These are phyloP conservation scores for Xyrichtys novacula DNA, from an alignment of 2,797 vertebrate species.

Conservation along the genomic window DNA sequence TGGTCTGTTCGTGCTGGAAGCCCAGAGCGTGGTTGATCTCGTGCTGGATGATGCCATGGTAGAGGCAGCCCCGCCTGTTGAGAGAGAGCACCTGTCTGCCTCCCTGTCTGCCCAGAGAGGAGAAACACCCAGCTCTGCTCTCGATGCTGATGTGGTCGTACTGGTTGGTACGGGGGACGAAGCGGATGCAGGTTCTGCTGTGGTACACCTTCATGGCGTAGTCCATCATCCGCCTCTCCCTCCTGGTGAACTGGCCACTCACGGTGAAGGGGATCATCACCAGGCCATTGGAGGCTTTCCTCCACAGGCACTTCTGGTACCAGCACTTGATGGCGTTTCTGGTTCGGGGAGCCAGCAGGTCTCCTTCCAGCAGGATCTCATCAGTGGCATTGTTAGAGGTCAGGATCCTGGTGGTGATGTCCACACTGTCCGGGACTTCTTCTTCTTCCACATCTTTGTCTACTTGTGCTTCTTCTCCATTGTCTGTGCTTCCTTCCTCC, in stretches of 20 bases:
- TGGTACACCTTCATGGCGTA: slow-evolving; percentile 35
- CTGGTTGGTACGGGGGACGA: slow-evolving; percentile 40
- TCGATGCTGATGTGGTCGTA: slow-evolving; percentile 54
- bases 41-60: slow-evolving; percentile 77
- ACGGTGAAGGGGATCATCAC: slow-evolving; percentile 49
- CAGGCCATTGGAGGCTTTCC: slow-evolving; percentile 33
- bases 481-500: slow-evolving; percentile 16
- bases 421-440: slow-evolving; percentile 1
- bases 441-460: too few species aligned
- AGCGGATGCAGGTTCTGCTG: slow-evolving; percentile 54
- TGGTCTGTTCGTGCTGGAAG: slow-evolving; percentile 82
- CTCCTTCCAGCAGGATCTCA: slow-evolving; percentile 56
- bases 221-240: slow-evolving; percentile 33
- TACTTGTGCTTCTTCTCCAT: slow-evolving; percentile 22
- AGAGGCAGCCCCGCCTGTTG: slow-evolving; percentile 74
- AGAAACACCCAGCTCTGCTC: slow-evolving; percentile 71
- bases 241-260: slow-evolving; percentile 20
- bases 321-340: slow-evolving; percentile 59
- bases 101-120: slow-evolving; percentile 75
- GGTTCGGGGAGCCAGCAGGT: slow-evolving; percentile 46
- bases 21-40: slow-evolving; percentile 80
- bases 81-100: slow-evolving; percentile 81
- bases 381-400: slow-evolving; percentile 46
- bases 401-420: slow-evolving; percentile 64
- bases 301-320: slow-evolving; percentile 48